Base-by-base conservation (phyloP, 2,797 vertebrate species). In the Ispidina lecontei region DNA sequence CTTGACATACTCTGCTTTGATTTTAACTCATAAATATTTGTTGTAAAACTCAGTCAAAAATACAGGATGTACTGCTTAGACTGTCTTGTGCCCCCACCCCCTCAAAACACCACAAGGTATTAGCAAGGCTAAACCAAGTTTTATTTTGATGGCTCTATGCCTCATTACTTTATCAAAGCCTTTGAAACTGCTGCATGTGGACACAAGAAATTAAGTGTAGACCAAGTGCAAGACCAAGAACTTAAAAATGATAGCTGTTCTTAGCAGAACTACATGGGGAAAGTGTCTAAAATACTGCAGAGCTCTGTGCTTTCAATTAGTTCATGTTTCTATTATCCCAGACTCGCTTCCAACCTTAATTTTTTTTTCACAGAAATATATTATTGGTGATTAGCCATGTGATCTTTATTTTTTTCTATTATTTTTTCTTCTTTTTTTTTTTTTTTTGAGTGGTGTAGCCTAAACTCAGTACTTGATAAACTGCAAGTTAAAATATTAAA, bases 351-450 rank as follows among this genome's bases (percentile, higher is more conserved):
- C 35, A 87, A 3, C 18, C 22, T 44, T 49, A 55, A 79, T 85
- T 12, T 49, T 73, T 87, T 95, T 82, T 35, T 86, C 82, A 87
- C 22, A 64, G 47, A 73, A 92, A 28, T 35, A 39, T 88, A 60
- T 6, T 75, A 64, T 26, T 33, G 20, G 22, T 89, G 16, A 83
- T 39, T 73, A 46, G 28, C 9, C 22, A 13, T 41, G 22, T 79
- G 8, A 3, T 73, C 6, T 21, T n/a, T 55, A 14, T 41, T 0
- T 23, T 22, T 13, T 33, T 17, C 4, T 28, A 9, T 29, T 1
- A 16, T 22, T 15, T 21, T 22, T 13, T 11, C 14, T 39, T 14
- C 6, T 19, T 0, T 22, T 25, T 11, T n/a, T 15, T 11, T 26
- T n/a, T 35, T 4, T 26, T 37, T 54, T 22, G 1, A 22, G 17